Percentiles rank a stretch among this genome's conserved stretches.
Evolutionary conservation across 2,888 invertebrate genomes (phyloP).

Genomic region (Pimpla rufipes): DNA sequence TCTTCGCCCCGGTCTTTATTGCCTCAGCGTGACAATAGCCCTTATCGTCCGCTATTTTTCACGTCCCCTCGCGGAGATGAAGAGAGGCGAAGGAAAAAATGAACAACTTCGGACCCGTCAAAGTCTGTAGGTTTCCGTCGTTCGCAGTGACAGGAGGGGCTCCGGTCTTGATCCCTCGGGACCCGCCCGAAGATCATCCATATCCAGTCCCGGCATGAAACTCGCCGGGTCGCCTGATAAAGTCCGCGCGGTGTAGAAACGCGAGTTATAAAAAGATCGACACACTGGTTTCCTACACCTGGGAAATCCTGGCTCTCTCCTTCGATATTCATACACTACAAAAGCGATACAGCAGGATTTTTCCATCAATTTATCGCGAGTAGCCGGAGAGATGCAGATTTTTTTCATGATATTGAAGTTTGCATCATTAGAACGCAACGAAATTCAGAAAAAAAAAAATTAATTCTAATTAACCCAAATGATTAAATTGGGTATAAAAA

Average conservation of each 20-base stretch:
- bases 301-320: constrained; percentile 5
- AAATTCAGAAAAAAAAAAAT: too few relatives aligned
- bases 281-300: constrained; percentile 9
- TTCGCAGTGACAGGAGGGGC: not conserved
- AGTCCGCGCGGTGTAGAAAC: constrained; percentile 4
- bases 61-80: not conserved
- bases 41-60: not conserved
- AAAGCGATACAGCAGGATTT: not conserved
- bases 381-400: too few relatives aligned
- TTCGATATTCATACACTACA: constrained; percentile 9
- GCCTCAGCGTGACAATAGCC: not conserved
- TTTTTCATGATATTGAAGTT: too few relatives aligned
- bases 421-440: too few relatives aligned
- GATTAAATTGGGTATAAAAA: too few relatives aligned
- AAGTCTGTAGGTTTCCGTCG: not conserved
- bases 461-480: too few relatives aligned
- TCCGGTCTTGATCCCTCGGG: not conserved
- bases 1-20: not conserved
- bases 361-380: too few relatives aligned
- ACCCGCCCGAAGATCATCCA: not conserved
- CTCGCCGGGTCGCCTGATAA: constrained; percentile 7
- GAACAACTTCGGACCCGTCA: not conserved
- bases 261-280: not conserved
- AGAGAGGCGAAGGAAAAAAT: too few relatives aligned
- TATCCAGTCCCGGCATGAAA: not conserved